Evolutionary conservation across 2,113 vertebrate species (phyloP).

Genomic region (Atractosteus spatula): DNA sequence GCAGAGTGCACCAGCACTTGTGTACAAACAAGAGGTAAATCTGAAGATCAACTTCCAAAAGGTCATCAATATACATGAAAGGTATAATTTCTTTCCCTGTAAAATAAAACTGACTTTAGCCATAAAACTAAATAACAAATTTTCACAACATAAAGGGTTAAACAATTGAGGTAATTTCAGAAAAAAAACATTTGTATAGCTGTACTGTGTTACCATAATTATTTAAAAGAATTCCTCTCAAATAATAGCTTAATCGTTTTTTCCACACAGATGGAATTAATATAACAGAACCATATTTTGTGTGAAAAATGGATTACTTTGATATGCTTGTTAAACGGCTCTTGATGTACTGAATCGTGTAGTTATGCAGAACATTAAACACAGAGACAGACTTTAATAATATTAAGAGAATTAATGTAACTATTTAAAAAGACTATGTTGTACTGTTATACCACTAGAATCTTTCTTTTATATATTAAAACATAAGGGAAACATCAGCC

Average conservation of each 20-base stretch:
- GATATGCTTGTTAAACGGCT: slow-evolving; percentile 26
- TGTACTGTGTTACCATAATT: neutral
- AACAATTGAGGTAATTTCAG: too few species aligned
- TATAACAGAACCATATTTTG: slow-evolving; percentile 16
- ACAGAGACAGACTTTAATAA: slow-evolving; percentile 26
- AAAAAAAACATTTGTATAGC: slow-evolving; percentile 1
- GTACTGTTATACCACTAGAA: too few species aligned
- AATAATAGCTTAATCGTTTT: slow-evolving; percentile 16
- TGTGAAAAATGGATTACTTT: slow-evolving; percentile 28
- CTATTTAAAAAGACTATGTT: neutral
- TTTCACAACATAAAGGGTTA: too few species aligned
- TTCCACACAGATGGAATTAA: slow-evolving; percentile 13
- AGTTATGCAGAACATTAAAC: slow-evolving; percentile 30
- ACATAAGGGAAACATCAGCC: too few species aligned
- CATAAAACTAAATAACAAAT: too few species aligned
- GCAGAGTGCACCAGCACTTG: too few species aligned
- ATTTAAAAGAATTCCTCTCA: slow-evolving; percentile 12
- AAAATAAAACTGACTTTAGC: too few species aligned
- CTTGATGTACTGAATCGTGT: slow-evolving; percentile 11
- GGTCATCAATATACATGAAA: too few species aligned
- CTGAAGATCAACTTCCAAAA: too few species aligned
- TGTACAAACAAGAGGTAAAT: too few species aligned
- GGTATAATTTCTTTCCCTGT: too few species aligned
- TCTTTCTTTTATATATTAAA: too few species aligned
- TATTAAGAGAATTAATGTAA: slow-evolving; percentile 23